These are phyloP conservation scores for Thaumetopoea pityocampa DNA, from an alignment of 1,140 invertebrate species.

Conservation along the genomic window DNA sequence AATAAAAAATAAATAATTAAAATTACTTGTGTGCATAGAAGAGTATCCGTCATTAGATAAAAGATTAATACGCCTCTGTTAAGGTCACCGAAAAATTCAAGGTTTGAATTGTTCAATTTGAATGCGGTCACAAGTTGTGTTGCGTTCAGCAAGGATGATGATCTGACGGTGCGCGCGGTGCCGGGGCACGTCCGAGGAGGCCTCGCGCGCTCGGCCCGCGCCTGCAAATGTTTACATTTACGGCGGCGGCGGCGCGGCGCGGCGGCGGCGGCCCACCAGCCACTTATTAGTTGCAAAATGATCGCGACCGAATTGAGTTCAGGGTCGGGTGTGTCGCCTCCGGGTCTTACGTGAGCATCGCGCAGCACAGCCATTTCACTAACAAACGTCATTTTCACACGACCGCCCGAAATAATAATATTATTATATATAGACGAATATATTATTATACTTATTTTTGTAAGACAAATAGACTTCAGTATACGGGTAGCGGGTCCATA, in stretches of 20 bases:
- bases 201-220: slow-evolving; percentile 55
- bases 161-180: slow-evolving; percentile 41
- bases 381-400: slow-evolving; percentile 28
- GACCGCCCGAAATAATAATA: too few relatives aligned
- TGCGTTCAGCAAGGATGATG: slow-evolving; percentile 41
- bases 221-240: slow-evolving; percentile 75
- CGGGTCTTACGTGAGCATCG: slow-evolving; percentile 62
- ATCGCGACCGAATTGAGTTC: slow-evolving; percentile 69
- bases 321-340: slow-evolving; percentile 65
- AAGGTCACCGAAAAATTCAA: slow-evolving; percentile 4
- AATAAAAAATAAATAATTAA: too few relatives aligned
- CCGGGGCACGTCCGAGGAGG: slow-evolving; percentile 54
- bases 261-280: slow-evolving; percentile 53
- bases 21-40: too few relatives aligned
- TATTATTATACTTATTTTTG: too few relatives aligned
- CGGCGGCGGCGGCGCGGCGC: slow-evolving; percentile 46
- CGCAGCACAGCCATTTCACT: slow-evolving; percentile 30
- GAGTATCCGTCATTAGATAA: too few relatives aligned
- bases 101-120: slow-evolving; percentile 13
- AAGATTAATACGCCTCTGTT: background rate
- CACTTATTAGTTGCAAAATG: slow-evolving; percentile 74
- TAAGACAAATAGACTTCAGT: too few relatives aligned
- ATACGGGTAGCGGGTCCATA: too few relatives aligned
- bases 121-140: slow-evolving; percentile 17
- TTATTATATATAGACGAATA: too few relatives aligned